Evolutionary conservation across 2,797 vertebrate species (phyloP).

Genomic region (Eulemur rubriventer): DNA sequence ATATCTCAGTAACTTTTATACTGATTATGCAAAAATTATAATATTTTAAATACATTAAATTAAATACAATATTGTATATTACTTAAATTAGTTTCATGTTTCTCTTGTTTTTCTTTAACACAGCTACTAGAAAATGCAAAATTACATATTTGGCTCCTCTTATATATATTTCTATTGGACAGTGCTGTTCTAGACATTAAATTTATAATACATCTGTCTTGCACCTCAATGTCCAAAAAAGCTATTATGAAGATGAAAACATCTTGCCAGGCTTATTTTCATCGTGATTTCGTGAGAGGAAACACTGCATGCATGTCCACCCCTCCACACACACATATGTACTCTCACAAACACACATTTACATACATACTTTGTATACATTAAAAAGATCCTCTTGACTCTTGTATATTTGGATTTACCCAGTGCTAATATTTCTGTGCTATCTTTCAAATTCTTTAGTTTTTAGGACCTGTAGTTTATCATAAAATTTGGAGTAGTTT

Average conservation of each 20-base stretch:
- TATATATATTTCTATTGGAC: not conserved
- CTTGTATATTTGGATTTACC: not conserved
- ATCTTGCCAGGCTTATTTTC: not conserved
- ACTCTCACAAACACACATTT: not conserved
- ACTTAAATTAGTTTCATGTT: not conserved
- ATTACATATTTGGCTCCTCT: not conserved
- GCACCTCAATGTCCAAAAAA: not conserved
- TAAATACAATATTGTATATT: not conserved
- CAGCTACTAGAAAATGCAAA: not conserved
- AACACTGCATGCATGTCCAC: not conserved
- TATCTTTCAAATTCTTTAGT: conserved; percentile 7
- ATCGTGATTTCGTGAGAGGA: not conserved
- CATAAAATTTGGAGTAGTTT: conserved; percentile 15
- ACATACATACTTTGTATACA: not conserved
- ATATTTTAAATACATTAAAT: not conserved
- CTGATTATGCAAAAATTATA: not conserved
- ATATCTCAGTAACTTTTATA: not conserved
- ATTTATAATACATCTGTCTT: not conserved
- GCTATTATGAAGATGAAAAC: not conserved
- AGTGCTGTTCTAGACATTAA: not conserved
- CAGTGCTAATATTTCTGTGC: not conserved
- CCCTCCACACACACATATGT: not conserved
- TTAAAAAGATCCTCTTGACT: not conserved
- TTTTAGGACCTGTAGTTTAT: conserved; percentile 7
- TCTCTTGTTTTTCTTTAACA: not conserved